These are phyloP conservation scores for Caenorhabditis sp. DNA, from an alignment of 2,888 invertebrate genomes.

Conservation along the genomic window DNA sequence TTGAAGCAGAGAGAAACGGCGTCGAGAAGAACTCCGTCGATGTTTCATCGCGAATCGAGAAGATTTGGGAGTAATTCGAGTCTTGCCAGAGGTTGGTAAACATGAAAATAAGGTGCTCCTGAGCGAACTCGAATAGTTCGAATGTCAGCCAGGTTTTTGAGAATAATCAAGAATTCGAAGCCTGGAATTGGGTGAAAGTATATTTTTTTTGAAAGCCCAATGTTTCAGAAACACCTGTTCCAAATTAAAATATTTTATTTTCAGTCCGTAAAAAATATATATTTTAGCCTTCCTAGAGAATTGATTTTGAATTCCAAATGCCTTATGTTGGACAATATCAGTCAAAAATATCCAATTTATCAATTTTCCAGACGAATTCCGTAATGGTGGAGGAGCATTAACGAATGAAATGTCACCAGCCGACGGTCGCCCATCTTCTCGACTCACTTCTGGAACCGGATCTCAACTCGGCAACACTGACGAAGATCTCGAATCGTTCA, in stretches of 20 bases:
- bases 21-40: constrained; percentile 29
- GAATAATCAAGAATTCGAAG: too few species aligned
- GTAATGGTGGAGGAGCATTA: constrained; percentile 11
- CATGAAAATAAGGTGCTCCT: too few species aligned
- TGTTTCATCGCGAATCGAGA: constrained; percentile 32
- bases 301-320: neutral
- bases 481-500: constrained; percentile 16
- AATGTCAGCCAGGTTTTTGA: too few species aligned
- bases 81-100: constrained; percentile 31
- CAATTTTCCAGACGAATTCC: constrained; percentile 33
- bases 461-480: constrained; percentile 39
- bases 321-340: too few species aligned
- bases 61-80: constrained; percentile 38
- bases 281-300: neutral
- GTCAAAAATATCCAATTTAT: too few species aligned
- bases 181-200: too few species aligned
- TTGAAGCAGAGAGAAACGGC: constrained; percentile 32
- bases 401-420: constrained; percentile 39
- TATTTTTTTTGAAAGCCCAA: too few species aligned
- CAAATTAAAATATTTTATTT: too few species aligned
- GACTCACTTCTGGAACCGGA: constrained; percentile 40
- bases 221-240: too few species aligned
- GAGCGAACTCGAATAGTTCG: too few species aligned
- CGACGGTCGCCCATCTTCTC: constrained; percentile 32
- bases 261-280: too few species aligned